Conservation (phyloP, 1,140 invertebrate species). For the Achroia grisella region DNA sequence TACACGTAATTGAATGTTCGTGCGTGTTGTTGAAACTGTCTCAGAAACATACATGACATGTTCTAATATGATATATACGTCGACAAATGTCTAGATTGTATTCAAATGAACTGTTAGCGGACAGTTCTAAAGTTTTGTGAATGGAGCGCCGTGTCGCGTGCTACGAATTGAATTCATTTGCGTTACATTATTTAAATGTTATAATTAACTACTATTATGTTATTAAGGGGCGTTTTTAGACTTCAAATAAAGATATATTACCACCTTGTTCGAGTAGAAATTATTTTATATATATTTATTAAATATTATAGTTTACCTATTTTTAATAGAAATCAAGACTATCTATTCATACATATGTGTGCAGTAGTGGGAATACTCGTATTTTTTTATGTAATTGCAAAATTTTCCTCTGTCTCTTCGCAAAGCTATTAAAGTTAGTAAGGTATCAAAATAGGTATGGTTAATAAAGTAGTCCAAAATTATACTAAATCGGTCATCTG, state of each 20-base stretch:
- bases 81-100: conserved; percentile 23
- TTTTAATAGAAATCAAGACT: no score
- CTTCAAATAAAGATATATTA: neutral
- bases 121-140: conserved; percentile 34
- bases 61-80: neutral
- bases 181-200: conserved; percentile 43
- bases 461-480: no score
- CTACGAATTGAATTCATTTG: conserved; percentile 33
- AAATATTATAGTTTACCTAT: conserved; percentile 2
- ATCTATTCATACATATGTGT: no score
- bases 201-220: conserved; percentile 37
- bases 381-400: no score
- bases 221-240: conserved; percentile 27
- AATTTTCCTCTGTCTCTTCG: no score
- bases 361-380: no score
- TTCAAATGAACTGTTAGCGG: conserved; percentile 31
- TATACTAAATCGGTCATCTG: no score
- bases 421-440: no score
- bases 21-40: no score
- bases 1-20: conserved; percentile 6
- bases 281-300: conserved; percentile 8
- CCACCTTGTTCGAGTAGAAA: neutral
- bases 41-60: no score
- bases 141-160: conserved; percentile 35
- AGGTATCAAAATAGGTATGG: no score